phyloP scores from a whole-genome alignment of 2,113 vertebrate genomes.

The Apteryx owenii region DNA sequence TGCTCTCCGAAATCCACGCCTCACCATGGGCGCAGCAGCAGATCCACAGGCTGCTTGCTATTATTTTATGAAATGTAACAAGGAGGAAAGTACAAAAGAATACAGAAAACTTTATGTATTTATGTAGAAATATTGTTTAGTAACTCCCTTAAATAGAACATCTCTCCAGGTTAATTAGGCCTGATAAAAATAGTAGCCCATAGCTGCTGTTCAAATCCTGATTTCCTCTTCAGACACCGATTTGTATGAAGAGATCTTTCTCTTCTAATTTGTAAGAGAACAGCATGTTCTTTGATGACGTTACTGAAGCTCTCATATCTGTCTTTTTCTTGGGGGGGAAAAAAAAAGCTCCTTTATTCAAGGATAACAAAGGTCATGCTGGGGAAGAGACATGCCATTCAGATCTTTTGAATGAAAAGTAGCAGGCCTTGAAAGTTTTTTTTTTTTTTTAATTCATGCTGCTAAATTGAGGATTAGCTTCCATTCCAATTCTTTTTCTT shows the following conservation, averaged over 20 bases:
- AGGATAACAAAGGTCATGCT: neutral
- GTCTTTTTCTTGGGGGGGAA: neutral
- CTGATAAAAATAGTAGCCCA: neutral
- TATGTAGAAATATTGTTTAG: neutral
- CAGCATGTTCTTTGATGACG: neutral
- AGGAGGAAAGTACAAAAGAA: neutral
- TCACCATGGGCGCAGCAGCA: neutral
- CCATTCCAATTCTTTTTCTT: neutral
- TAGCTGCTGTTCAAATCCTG: neutral
- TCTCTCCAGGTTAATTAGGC: neutral
- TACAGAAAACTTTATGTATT: neutral
- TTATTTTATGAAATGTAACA: neutral
- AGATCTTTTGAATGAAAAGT: conserved; percentile 20
- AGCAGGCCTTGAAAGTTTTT: neutral
- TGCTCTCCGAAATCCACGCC: rapidly evolving
- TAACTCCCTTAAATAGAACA: neutral
- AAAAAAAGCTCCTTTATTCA: neutral
- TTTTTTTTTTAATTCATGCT: conserved; percentile 9
- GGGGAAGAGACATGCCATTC: neutral
- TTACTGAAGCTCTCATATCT: neutral
- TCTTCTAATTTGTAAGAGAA: conserved; percentile 8
- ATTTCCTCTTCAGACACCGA: neutral
- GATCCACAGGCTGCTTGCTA: neutral
- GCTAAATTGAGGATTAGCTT: conserved; percentile 33
- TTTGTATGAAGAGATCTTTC: neutral